Base-by-base conservation (phyloP, 2,113 vertebrate genomes). In the Entomyzon cyanotis region DNA sequence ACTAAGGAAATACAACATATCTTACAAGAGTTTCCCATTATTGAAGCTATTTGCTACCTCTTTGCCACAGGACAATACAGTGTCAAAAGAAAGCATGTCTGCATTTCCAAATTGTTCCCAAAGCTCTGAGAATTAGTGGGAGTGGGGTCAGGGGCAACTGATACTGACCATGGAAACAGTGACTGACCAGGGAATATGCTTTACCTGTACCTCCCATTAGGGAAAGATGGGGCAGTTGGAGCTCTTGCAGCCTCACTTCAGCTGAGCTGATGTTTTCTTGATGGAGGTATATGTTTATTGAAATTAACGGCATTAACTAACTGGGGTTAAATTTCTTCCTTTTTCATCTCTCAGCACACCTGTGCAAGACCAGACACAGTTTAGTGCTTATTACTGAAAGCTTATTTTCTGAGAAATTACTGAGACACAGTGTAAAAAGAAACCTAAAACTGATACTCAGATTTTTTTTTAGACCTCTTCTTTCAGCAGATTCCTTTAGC, bases 141-240 rank as follows among this genome's bases (percentile, higher is more conserved):
- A 39, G 33, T 0, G 0, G 23, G 3, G 8, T 5, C 4, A 1
- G 37, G 12, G 19, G 11, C 8, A 13, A 15, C 17, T 50, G 25
- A 4, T 9, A 65, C 9, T 68, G 24, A 47, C 25, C 17, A 10
- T 7, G 21, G 37, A 85, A 74, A 44, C 3, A 56, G 24, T 30
- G 11, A 14, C 22, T 58, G n/a, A 24, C 8, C 22, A 13, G 55
- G 28, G 15, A 89, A 30, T 44, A 24, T 2, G 4, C 6, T 55
- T 71, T 64, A 17, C 11, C 17, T 46, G 3, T 15, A 37, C 5
- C 4, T 58, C 12, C 13, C 55, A 0, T 19, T 13, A 68, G 15
- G 11, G 24, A 46, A 67, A 50, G 9, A 19, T 27, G 9, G 7
- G 42, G 15, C 1, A 3, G 16, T 3, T 74, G 39, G 16, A 79